Evolutionary conservation across 2,113 vertebrate species (phyloP), one percentile per base, ranked within the genome.

Genomic region (Macrotus californicus): DNA sequence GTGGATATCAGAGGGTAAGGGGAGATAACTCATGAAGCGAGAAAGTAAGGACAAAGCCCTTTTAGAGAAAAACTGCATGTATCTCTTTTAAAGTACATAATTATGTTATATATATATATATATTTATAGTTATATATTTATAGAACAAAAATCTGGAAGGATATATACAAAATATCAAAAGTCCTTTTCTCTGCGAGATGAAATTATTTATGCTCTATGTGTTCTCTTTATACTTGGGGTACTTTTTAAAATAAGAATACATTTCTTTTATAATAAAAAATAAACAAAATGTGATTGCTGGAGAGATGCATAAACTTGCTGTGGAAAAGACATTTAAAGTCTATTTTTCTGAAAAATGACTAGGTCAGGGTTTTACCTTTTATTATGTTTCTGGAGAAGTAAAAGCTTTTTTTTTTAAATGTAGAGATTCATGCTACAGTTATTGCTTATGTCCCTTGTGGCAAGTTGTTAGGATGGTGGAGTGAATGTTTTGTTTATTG

Each of bases 241-340:
- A 43, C 29, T 92, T 90, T 92, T 89, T 92, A 81, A 93, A 89
- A 88, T 46, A 77, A 76, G 77, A 96, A 79, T 92, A 34, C 66
- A 67, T 94, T 94, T 85, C 50, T 87, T 91, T 88, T 39, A 88
- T 83, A 83, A 83, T 89, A 50, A 76, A 50, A 90, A 94, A 67
- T 39, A 86, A 90, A 91, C 6, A 77, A 93, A 93, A 87, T 48
- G 14, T 92, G 79, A 66, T 72, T 67, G 56, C 31, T 90, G 83
- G 34, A 76, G 56, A 87, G 46, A 92, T 24, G 31, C 54, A 70
- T 39, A 83, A 72, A 76, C 69, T 86, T 93, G 67, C 34, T 50
- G 67, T 43, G n/a, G 75, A 86, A 93, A 83, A 89, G 18, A 54
- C 19, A 75, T 85, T 72, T 92, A 64, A 94, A 87, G 39, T 81